phyloP scores from a whole-genome alignment of 1,140 invertebrate species.

The Phthorimaea operculella region DNA sequence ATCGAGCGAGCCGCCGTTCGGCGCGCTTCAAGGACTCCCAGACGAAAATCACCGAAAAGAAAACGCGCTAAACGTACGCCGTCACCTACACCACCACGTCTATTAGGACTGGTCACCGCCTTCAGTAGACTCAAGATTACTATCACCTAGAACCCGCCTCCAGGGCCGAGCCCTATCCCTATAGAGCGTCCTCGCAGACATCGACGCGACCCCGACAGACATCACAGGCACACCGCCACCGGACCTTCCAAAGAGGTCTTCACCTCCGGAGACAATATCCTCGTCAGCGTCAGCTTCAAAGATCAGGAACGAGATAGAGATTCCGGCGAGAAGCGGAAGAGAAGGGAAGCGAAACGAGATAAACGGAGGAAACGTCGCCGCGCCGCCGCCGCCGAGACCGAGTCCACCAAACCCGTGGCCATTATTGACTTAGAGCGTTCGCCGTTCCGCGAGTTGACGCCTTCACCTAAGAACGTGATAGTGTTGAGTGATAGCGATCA shows the following conservation, averaged over 20 bases:
- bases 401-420: constrained; percentile 76
- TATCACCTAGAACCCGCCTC: constrained; percentile 64
- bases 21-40: constrained; percentile 36
- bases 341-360: constrained; percentile 45
- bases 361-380: constrained; percentile 40
- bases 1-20: constrained; percentile 22
- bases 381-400: constrained; percentile 25
- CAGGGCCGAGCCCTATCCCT: constrained; percentile 29
- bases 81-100: constrained; percentile 19
- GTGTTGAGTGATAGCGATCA: constrained; percentile 85
- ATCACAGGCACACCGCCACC: constrained; percentile 46
- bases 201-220: constrained; percentile 48
- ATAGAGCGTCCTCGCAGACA: constrained; percentile 30
- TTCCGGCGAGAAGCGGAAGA: constrained; percentile 29
- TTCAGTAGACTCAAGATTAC: constrained; percentile 45
- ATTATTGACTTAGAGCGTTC: constrained; percentile 87
- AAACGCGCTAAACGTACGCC: constrained; percentile 18
- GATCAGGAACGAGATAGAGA: constrained; percentile 71
- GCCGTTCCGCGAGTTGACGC: constrained; percentile 82
- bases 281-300: constrained; percentile 91
- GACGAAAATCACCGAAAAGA: constrained; percentile 9
- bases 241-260: constrained; percentile 89
- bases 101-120: constrained; percentile 20
- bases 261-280: constrained; percentile 90
- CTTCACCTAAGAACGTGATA: constrained; percentile 83